A percentile compares a stretch with the other conserved stretches of the same genome.
Evolutionary conservation across 64 coral and sea anemone genomes (phyloP).

Genomic region (Montipora efflorescens): DNA sequence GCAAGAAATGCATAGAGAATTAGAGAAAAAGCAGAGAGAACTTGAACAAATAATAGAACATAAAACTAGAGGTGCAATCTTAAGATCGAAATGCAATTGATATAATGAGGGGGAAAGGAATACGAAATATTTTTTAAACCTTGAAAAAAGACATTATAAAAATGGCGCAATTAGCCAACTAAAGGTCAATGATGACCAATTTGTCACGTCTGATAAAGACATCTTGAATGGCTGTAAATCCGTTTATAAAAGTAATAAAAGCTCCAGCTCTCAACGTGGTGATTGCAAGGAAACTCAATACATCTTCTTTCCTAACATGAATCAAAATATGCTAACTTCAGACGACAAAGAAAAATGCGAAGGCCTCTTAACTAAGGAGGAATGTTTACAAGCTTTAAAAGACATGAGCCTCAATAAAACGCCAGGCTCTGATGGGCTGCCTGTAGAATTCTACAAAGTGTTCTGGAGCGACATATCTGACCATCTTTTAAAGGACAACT

Average conservation of each 20-base stretch:
- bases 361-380: slow-evolving; percentile 17
- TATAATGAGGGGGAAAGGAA: too few species aligned
- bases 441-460: slow-evolving; percentile 27
- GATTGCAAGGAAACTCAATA: background rate
- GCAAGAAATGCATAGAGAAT: background rate
- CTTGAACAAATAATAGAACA: background rate
- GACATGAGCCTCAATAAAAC: slow-evolving; percentile 18
- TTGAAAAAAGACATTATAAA: background rate
- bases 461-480: slow-evolving; percentile 14
- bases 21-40: background rate
- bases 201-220: background rate
- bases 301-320: background rate
- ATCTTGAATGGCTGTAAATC: background rate
- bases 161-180: background rate
- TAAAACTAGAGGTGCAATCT: background rate
- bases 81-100: background rate
- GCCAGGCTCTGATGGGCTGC: slow-evolving; percentile 29
- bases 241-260: background rate
- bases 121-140: too few species aligned
- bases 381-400: slow-evolving; percentile 46
- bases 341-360: slow-evolving; percentile 39
- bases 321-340: background rate
- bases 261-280: background rate
- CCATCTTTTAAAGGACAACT: background rate
- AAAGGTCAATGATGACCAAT: background rate